A percentile compares a stretch with the other conserved stretches of the same genome.
Evolutionary conservation across 2,888 invertebrate species (phyloP).

Genomic region (Hirtodrosophila confusa): DNA sequence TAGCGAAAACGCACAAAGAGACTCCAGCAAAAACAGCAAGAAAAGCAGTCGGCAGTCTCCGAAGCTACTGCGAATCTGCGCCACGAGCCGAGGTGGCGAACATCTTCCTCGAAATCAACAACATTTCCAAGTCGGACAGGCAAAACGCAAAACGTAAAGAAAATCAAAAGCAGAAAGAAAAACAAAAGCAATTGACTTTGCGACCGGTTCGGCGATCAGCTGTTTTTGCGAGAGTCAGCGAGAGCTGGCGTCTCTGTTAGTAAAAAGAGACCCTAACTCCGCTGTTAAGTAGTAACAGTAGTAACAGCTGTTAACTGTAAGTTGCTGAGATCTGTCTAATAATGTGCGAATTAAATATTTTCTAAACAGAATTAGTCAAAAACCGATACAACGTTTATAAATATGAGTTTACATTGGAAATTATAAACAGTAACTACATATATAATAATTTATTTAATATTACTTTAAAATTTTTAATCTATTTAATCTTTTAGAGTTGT

Average conservation of each 20-base stretch:
- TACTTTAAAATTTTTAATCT: too few species aligned
- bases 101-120: conserved; percentile 68
- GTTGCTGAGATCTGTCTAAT: too few species aligned
- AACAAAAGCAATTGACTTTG: conserved; percentile 54
- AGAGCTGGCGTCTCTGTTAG: conserved; percentile 4
- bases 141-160: conserved; percentile 28
- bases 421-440: too few species aligned
- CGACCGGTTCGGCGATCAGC: conserved; percentile 64
- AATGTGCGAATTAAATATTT: too few species aligned
- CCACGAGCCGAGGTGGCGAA: conserved; percentile 42
- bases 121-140: conserved; percentile 37
- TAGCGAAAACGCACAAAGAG: conserved; percentile 55
- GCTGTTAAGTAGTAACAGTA: conserved; percentile 28
- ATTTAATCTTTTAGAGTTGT: too few species aligned
- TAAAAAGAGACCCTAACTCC: background rate
- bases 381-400: too few species aligned
- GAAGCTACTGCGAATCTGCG: conserved; percentile 60
- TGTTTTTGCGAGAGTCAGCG: conserved; percentile 32
- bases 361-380: too few species aligned
- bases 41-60: conserved; percentile 50
- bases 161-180: conserved; percentile 24
- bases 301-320: background rate
- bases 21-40: conserved; percentile 47
- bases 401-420: too few species aligned
- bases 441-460: too few species aligned